These are phyloP conservation scores for Salvator merianae DNA, from an alignment of 2,113 vertebrate genomes.

Conservation along the genomic window DNA sequence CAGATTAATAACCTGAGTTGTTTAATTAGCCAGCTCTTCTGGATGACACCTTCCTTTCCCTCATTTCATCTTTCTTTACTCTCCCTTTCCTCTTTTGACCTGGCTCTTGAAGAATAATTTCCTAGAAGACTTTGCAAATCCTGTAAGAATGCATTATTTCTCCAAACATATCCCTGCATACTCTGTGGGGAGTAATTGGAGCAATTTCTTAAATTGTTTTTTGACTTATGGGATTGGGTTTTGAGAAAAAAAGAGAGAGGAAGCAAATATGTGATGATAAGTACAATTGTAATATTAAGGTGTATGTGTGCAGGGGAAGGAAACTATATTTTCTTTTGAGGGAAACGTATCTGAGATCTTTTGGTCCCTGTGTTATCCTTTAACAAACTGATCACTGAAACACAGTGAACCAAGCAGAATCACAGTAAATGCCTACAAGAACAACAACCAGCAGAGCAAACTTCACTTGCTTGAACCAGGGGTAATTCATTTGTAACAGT, in stretches of 20 bases:
- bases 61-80: constrained; percentile 20
- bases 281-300: constrained; percentile 8
- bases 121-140: constrained; percentile 50
- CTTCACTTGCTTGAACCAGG: too few relatives aligned
- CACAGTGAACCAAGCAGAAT: background rate
- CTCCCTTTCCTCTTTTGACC: constrained; percentile 46
- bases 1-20: constrained; percentile 74
- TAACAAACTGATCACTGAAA: background rate
- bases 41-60: constrained; percentile 44
- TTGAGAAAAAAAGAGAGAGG: accelerated
- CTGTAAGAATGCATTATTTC: constrained; percentile 50
- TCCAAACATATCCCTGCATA: constrained; percentile 19
- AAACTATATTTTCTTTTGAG: too few relatives aligned
- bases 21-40: constrained; percentile 69
- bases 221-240: background rate
- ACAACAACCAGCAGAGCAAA: too few relatives aligned
- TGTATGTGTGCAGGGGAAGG: background rate
- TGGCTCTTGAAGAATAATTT: constrained; percentile 52
- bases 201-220: constrained; percentile 15
- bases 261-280: background rate
- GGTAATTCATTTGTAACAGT: too few relatives aligned
- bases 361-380: background rate
- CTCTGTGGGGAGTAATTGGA: constrained; percentile 35
- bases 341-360: background rate
- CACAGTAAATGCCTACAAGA: background rate